Evolutionary conservation across 2,888 invertebrate species (phyloP), one percentile per base, ranked within the genome.

Genomic region (Chironomus tentans): DNA sequence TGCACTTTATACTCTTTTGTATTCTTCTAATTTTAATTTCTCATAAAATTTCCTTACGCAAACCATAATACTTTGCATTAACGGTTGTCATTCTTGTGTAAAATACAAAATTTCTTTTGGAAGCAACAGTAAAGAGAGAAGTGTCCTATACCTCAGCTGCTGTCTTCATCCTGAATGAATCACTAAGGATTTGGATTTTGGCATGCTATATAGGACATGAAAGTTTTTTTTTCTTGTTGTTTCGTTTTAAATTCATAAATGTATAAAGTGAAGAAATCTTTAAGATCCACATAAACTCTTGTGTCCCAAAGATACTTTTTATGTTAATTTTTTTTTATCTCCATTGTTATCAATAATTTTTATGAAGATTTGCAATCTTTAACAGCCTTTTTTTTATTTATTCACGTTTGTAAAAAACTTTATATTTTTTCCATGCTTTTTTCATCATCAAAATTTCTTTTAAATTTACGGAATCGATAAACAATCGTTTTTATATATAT

Each of bases 331-430:
- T 62, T 18, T 13, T 65, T 24, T 22, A 62, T 38, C 50, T 68
- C 47, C 47, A 46, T 12, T 48, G 18, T 15, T 21, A 18, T 68
- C 61, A 38, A 21, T 47, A 47, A 22, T 74, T 62, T 74, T 68
- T 38, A 74, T 74, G 74, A 65, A 74, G 72, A 74, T 74, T 74
- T 74, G 65, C 68, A 74, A 74, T 68, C 65, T 74, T 74, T 74
- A 74, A 74, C 74, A 74, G 74, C 74, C 74, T 74, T 74, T 73
- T 21, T 68, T 38, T 28, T 38, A 18, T 65, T 65, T 65, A 12
- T 13, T 65, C 18, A 22, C n/a, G 50, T 72, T 74, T 74, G 68
- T 65, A 71, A 21, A 65, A 65, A 74, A 74, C 47, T 74, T 74
- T 74, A 74, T 74, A 72, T 74, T 74, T 74, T 74, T 65, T 74